Conservation (phyloP, 2,113 vertebrate genomes). For the Elephas maximus region DNA sequence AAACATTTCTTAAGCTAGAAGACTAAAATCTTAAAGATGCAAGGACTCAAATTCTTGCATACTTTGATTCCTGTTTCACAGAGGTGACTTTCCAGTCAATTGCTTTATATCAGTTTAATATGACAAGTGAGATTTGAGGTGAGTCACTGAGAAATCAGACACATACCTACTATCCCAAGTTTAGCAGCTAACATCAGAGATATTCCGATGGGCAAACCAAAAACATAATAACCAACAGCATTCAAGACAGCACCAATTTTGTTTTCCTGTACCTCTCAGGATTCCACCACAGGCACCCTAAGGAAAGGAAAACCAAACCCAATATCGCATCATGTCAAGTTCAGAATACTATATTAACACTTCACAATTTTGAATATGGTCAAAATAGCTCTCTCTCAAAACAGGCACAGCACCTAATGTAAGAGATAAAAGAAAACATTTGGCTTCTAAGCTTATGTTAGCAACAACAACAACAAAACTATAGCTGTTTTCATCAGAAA, state of each 20-base stretch:
- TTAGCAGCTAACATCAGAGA: constrained; percentile 92
- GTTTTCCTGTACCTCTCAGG: constrained; percentile 92
- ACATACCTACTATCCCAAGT: constrained; percentile 91
- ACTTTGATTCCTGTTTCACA: background rate
- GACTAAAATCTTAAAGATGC: too few species aligned
- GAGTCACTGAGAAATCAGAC: background rate
- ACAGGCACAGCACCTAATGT: background rate
- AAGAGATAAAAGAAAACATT: background rate
- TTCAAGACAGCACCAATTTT: constrained; percentile 94
- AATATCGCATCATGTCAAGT: accelerated
- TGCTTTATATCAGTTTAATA: background rate
- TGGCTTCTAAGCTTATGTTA: background rate
- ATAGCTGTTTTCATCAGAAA: background rate
- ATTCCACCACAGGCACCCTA: constrained; percentile 92
- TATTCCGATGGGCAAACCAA: constrained; percentile 91
- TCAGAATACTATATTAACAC: too few species aligned
- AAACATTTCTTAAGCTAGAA: too few species aligned
- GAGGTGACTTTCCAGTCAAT: background rate
- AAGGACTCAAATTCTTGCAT: too few species aligned
- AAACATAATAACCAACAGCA: constrained; percentile 90
- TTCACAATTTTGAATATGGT: background rate
- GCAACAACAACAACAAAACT: background rate
- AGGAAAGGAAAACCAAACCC: background rate
- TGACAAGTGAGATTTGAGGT: background rate
- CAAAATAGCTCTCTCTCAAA: background rate